These are phyloP conservation scores for Drosophila demipolita DNA, from an alignment of 2,888 invertebrate genomes.

Conservation along the genomic window DNA sequence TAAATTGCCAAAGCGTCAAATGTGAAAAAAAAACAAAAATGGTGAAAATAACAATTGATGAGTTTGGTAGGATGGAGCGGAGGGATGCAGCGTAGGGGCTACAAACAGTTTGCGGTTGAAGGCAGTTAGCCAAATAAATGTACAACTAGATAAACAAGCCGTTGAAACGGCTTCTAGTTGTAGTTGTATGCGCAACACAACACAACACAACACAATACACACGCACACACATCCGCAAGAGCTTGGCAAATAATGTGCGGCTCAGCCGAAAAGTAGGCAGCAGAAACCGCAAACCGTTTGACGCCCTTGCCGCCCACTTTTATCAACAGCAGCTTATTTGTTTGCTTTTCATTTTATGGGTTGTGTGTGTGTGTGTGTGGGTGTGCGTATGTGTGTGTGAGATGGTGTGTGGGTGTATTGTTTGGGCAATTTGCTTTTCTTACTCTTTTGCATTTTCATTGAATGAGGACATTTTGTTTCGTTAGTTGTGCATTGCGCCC, in stretches of 20 bases:
- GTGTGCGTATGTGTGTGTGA: constrained; percentile 15
- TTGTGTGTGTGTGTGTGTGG: constrained; percentile 18
- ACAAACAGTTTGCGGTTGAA: constrained; percentile 67
- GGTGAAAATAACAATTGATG: constrained; percentile 13
- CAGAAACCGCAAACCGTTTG: constrained; percentile 36
- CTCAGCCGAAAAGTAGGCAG: constrained; percentile 60
- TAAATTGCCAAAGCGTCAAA: constrained; percentile 57
- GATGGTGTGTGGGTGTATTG: constrained; percentile 21
- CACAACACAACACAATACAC: constrained; percentile 1
- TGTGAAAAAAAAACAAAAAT: constrained; percentile 23
- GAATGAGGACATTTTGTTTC: constrained; percentile 41
- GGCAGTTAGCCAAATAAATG: constrained; percentile 79
- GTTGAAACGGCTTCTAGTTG: constrained; percentile 61
- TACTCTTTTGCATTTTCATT: constrained; percentile 38
- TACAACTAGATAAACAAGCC: constrained; percentile 75
- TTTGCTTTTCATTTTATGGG: constrained; percentile 69
- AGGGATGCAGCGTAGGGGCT: constrained; percentile 1
- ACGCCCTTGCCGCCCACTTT: constrained; percentile 13
- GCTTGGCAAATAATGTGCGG: constrained; percentile 49
- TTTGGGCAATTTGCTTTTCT: constrained; percentile 37
- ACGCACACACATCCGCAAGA: neutral
- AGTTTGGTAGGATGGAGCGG: neutral
- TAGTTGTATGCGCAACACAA: constrained; percentile 26
- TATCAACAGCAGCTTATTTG: constrained; percentile 57
- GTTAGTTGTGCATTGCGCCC: constrained; percentile 40